phyloP scores from a whole-genome alignment of 2,113 vertebrate species.

The Ardeotis arabs region DNA sequence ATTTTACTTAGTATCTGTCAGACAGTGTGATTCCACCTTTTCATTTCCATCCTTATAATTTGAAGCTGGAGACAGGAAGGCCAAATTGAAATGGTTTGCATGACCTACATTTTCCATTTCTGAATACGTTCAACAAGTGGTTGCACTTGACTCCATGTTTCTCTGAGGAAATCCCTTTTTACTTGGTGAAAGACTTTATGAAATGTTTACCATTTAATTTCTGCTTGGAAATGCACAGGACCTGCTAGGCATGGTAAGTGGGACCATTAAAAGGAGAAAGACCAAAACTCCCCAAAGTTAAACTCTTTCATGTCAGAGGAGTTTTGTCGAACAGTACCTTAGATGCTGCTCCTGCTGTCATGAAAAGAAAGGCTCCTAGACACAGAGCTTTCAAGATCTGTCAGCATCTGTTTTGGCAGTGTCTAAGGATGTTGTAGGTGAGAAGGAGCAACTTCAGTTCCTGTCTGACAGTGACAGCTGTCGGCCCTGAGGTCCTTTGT shows the following conservation, averaged over 20 bases:
- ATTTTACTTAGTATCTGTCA: neutral
- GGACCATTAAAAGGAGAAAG: neutral
- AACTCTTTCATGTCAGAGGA: neutral
- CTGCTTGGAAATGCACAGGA: neutral
- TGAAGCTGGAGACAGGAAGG: neutral
- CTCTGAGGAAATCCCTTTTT: neutral
- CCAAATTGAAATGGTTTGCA: neutral
- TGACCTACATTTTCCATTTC: neutral
- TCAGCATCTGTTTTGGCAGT: neutral
- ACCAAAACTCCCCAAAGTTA: neutral
- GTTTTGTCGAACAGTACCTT: neutral
- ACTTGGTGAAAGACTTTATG: neutral
- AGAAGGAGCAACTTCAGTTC: neutral
- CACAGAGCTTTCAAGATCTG: neutral
- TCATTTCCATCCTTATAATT: neutral
- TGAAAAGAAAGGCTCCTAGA: neutral
- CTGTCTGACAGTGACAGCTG: neutral
- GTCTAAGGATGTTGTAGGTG: neutral
- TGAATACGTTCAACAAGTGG: neutral
- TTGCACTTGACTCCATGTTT: neutral
- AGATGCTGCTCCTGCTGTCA: neutral
- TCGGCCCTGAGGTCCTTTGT: neutral
- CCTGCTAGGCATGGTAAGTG: neutral
- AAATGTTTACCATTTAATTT: neutral
- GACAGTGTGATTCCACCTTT: neutral